Base-by-base conservation (phyloP, 2,888 invertebrate species). In the Ormyrus rosae region DNA sequence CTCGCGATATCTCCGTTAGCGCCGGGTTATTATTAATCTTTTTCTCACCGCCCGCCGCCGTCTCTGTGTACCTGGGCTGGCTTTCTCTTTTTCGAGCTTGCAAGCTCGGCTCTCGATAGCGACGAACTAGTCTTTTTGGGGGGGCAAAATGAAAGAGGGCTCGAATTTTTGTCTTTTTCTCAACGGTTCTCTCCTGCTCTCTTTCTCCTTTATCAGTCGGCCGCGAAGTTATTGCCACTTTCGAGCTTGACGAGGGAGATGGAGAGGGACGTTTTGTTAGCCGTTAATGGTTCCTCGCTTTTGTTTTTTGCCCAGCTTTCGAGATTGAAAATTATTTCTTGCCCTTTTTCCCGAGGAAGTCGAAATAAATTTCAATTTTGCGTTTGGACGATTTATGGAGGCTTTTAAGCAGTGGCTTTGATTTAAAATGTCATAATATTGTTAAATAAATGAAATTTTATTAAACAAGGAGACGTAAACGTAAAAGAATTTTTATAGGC, bases 11-110 rank as follows among this genome's bases (percentile, higher is more conserved):
- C 61, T 34, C 45, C 10, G 46, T 34, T 34, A 34, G 34, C 11
- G 70, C 50, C 9, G 61, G 19, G 70, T 74, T 74, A 74, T 75
- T 75, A 75, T 67, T 75, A 75, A 75, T 67, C 58, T 67, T 75
- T 51, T 75, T 34, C 8, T 58, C 50, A 9, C 50, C n/a, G 56
- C 11, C 6, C 50, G 34, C 50, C n/a, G 56, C 11, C 6, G 5
- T 13, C 55, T 73, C 48, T 73, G 55, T 63, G 64, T 72, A 73
- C 63, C 34, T 55, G 46, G 53, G 45, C 9, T 48, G 11, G n/a
- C 50, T 34, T 73, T 13, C 6, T 55, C 55, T 72, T 55, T 63
- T 61, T 6, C 8, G 34, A 34, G 34, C 34, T 34, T 34, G 34
- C 34, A 34, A 34, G 34, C 34, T 34, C 34, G 34, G 34, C 34